These are phyloP conservation scores for Allophyes oxyacanthae DNA, from an alignment of 2,888 invertebrate species.

Conservation along the genomic window DNA sequence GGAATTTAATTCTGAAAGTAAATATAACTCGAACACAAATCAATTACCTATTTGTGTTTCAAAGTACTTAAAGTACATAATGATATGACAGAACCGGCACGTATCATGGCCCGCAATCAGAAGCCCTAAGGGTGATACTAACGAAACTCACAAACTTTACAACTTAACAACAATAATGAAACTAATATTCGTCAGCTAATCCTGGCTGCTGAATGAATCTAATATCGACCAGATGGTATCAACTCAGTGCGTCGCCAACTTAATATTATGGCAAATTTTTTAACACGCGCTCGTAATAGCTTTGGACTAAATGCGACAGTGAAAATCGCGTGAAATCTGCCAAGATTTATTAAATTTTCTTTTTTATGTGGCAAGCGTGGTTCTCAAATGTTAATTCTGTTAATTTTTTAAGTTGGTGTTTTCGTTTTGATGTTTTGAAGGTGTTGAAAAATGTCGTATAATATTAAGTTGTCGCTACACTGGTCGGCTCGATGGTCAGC, in stretches of 20 bases:
- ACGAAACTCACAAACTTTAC: slow-evolving; percentile 79
- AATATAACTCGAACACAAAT: neutral
- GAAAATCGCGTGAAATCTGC: slow-evolving; percentile 10
- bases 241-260: slow-evolving; percentile 69
- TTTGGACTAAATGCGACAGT: neutral
- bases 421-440: neutral
- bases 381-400: slow-evolving; percentile 7
- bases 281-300: slow-evolving; percentile 41
- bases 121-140: slow-evolving; percentile 79
- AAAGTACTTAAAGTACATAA: slow-evolving; percentile 16
- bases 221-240: slow-evolving; percentile 86
- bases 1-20: slow-evolving; percentile 4
- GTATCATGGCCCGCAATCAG: slow-evolving; percentile 70
- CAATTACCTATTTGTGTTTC: neutral
- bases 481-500: slow-evolving; percentile 53
- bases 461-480: slow-evolving; percentile 37
- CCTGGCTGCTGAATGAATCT: slow-evolving; percentile 86
- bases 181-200: slow-evolving; percentile 84
- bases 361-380: slow-evolving; percentile 17
- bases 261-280: slow-evolving; percentile 57
- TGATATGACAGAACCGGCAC: slow-evolving; percentile 44
- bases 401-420: no score
- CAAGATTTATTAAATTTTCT: slow-evolving; percentile 9
- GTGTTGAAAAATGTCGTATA: slow-evolving; percentile 23
- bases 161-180: slow-evolving; percentile 84